Evolutionary conservation across 2,888 invertebrate species (phyloP), one percentile per base, ranked within the genome.

Genomic region (Elysia crispata): DNA sequence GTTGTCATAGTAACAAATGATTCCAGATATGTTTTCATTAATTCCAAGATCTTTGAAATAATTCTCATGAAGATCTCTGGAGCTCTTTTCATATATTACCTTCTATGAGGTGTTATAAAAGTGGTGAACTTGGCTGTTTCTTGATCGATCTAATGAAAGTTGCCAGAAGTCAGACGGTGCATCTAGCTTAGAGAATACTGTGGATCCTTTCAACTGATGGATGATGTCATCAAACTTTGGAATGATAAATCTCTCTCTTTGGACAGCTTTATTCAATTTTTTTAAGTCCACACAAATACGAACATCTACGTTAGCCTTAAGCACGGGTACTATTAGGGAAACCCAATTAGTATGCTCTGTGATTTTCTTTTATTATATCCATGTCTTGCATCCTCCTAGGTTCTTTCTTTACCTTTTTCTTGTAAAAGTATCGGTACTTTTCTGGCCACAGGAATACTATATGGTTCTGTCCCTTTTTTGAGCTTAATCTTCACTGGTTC

Each of bases 71-170:
- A 75, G 18, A 75, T 49, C 31, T 79, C 69, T 23, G 41, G 66
- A 30, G 41, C 75, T 0, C 69, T n/a, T 57, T 75, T 75, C 62
- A 49, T 60, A 23, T 57, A 73, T 28, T 67, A 67, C 18, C 67
- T 49, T n/a, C 67, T 60, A 20, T 75, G 66, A 23, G 67, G 75
- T 18, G 69, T 79, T 20, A 66, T 76, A n/a, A 69, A 49, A n/a
- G 64, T 72, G 11, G 60, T 78, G 6, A 73, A 20, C 50, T 72
- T 60, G 23, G 66, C 67, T 31, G 33, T 54, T 54, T 15, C 28
- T 70, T 25, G n/a, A n/a, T n/a, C n/a, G 3, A 13, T 23, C 69
- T 25, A 69, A 15, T 20, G 76, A 49, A 41, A 76, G 15, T 15
- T 76, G 66, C n/a, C 60, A 60, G 28, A 76, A 76, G 25, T 67